Conservation (phyloP, 1,140 invertebrate species). For the Zophobas atratus region DNA sequence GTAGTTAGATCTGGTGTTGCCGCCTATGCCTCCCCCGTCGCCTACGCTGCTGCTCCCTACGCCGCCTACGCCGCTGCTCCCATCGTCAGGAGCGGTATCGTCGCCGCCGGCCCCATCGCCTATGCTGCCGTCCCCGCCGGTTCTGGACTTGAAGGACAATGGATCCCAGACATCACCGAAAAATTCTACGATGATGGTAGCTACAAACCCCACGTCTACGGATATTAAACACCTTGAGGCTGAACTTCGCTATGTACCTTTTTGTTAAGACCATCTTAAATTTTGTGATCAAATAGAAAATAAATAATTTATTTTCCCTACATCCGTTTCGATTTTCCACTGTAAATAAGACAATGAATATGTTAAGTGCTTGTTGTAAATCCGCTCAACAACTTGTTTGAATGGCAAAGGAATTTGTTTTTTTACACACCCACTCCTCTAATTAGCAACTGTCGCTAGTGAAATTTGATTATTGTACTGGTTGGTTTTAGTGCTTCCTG, state of each 20-base stretch:
- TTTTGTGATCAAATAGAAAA: constrained; percentile 33
- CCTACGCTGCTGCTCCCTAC: constrained; percentile 11
- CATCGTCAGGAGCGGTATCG: constrained; percentile 3
- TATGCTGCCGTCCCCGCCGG: constrained; percentile 45
- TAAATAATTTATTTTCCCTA: constrained; percentile 37
- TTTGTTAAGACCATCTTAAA: constrained; percentile 1
- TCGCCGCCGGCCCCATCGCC: constrained; percentile 32
- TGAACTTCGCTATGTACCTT: constrained; percentile 38
- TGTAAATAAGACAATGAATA: no score
- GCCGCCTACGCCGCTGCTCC: constrained; percentile 9
- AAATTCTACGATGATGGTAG: constrained; percentile 62
- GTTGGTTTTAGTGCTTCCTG: no score
- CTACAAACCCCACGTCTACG: constrained; percentile 56
- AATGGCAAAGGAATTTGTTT: not conserved
- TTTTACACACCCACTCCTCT: not conserved
- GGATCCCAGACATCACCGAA: constrained; percentile 57
- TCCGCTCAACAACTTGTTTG: not conserved
- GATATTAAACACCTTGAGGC: constrained; percentile 21
- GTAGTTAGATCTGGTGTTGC: constrained; percentile 26
- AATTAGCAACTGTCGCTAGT: no score
- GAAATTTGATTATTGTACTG: no score
- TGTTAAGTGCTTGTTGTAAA: no score
- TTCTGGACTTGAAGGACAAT: constrained; percentile 61
- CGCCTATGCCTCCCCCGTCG: not conserved
- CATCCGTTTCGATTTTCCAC: not conserved